These are phyloP conservation scores for Sminthurinus signatus DNA, from an alignment of 1,140 invertebrate species.

Conservation along the genomic window DNA sequence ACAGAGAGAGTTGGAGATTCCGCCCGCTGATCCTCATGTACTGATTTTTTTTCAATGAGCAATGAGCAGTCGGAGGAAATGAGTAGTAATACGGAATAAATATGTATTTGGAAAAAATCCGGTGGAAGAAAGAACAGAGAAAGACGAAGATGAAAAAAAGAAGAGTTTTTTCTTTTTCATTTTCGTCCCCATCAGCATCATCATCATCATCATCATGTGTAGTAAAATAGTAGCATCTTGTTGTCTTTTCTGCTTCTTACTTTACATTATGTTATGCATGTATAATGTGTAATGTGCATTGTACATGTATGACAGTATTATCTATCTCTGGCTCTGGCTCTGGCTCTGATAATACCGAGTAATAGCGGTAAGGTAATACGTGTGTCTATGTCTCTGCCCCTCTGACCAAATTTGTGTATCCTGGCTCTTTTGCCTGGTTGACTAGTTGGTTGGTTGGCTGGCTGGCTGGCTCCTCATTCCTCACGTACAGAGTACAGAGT, in stretches of 20 bases:
- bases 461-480: constrained; percentile 18
- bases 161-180: too few species aligned
- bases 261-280: neutral
- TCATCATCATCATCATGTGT: too few species aligned
- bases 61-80: too few species aligned
- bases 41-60: neutral
- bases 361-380: constrained; percentile 22
- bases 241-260: too few species aligned
- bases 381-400: constrained; percentile 15
- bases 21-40: neutral
- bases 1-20: too few species aligned
- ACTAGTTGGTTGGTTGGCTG: constrained; percentile 1
- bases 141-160: too few species aligned
- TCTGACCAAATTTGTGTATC: constrained; percentile 37
- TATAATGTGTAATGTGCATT: neutral
- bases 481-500: too few species aligned
- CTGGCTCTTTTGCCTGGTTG: constrained; percentile 2
- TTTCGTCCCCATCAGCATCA: too few species aligned
- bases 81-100: constrained; percentile 8
- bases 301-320: too few species aligned
- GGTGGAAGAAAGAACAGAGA: too few species aligned
- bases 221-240: too few species aligned
- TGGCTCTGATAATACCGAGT: neutral
- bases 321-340: neutral
- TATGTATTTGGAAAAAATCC: constrained; percentile 10